Evolutionary conservation across 2,113 vertebrate species (phyloP), one percentile per base, ranked within the genome.

Genomic region (Noturus placidus): DNA sequence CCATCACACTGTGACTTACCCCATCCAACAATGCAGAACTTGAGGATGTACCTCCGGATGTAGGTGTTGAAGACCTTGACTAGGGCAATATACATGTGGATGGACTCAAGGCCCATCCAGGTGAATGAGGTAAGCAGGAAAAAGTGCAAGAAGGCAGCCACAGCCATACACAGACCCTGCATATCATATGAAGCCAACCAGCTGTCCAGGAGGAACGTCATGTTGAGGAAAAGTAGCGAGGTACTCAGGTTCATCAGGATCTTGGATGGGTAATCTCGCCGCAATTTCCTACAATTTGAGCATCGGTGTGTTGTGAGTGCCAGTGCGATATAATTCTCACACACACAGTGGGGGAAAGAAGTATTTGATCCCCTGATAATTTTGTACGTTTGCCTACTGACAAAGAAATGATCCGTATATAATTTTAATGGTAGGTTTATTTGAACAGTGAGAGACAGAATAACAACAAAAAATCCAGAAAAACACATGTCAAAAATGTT

Each of bases 41-140:
- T 99, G 74, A 99, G 95, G 91, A 99, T 97, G 87, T 99, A 99
- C 87, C 97, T 89, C 38, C 97, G 95, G 69, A 99, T 98, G 84
- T 99, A 99, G 0, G 97, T 99, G 93, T 99, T 99, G 92, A 99
- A 99, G 11, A 99, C 98, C 92, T 99, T 99, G 87, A 99, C 98
- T 63, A 99, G 93, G 2, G 98, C 98, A 59, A 99, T 99, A 93
- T 99, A 99, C 98, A 99, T 99, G 92, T 99, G 98, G 84, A 99
- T 93, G 0, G 98, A 98, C 94, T 99, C 98, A 15, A 99, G 93
- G 9, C 97, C 98, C 98, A 99, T 99, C 98, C 98, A 99, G 0
- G 98, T 99, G 91, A 99, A 99, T 25, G 98, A 96, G 7, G 97
- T 96, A 27, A 99, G 91, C 83, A 99, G 97, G 90, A 99, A 99